Evolutionary conservation across 2,888 invertebrate genomes (phyloP).

Genomic region (Stenodera caucasica): DNA sequence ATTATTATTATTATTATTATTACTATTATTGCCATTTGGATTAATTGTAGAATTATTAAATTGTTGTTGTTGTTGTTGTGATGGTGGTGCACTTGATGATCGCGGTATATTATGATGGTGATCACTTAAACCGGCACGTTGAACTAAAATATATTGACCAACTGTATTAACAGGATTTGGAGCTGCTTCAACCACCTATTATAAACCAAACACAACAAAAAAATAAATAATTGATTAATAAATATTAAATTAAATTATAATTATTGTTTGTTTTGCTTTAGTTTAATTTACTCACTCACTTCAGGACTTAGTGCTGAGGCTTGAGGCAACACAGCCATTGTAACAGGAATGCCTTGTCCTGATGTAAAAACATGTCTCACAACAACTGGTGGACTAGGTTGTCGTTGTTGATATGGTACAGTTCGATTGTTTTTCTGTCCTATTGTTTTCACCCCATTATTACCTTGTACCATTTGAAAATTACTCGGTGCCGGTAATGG

Average conservation of each 20-base stretch:
- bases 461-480: constrained; percentile 49
- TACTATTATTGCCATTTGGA: no score
- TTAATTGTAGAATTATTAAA: constrained; percentile 13
- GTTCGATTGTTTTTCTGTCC: constrained; percentile 49
- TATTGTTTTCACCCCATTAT: constrained; percentile 54
- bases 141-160: constrained; percentile 81
- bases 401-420: constrained; percentile 57
- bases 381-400: constrained; percentile 65
- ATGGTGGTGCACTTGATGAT: constrained; percentile 83
- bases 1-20: constrained; percentile 43
- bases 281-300: constrained; percentile 47
- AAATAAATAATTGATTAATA: not conserved
- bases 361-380: constrained; percentile 65
- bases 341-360: constrained; percentile 62
- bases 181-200: constrained; percentile 62
- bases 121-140: constrained; percentile 64
- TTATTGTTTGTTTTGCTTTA: not conserved
- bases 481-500: constrained; percentile 50
- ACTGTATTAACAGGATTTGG: constrained; percentile 64
- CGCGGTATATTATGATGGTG: constrained; percentile 70
- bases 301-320: constrained; percentile 54
- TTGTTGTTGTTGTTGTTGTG: constrained; percentile 49
- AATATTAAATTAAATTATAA: not conserved
- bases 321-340: constrained; percentile 60
- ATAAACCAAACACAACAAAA: constrained; percentile 31